Base-by-base conservation (phyloP, 2,113 vertebrate species). In the Polypterus senegalus region DNA sequence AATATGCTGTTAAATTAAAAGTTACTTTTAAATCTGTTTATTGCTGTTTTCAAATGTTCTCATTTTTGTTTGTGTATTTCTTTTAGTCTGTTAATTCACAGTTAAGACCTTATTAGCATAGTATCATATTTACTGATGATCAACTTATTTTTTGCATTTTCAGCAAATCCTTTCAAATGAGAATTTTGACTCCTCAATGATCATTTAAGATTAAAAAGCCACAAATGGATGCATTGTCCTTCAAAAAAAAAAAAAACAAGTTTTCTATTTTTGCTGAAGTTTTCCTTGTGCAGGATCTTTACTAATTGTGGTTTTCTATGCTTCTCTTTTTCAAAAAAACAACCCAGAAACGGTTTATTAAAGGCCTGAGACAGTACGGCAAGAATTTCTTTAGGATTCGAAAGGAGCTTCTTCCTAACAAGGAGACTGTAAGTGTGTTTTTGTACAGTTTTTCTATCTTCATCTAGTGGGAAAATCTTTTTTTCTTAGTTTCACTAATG, bases 321-420 rank as follows among this genome's bases (percentile, higher is more conserved):
- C 45, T 67, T 65, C 63, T 71, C 27, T 67, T 74, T 73, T 81
- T 70, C 71, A 61, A 62, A 72, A 72, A 77, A 76, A 63, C 69
- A 75, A 68, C 65, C 2, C 88, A 95, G 92, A 95, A 99, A 73
- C 92, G 96, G 71, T 99, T 99, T 81, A 93, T 94, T 82, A 98
- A 98, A 81, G 96, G 96, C 7, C 81, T 99, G 73, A 77, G 95
- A 76, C 96, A 98, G 76, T 98, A 97, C 71, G 95, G 96, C 74
- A 99, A 99, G 88, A 99, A 99, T 93, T 99, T 99, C 90, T 99
- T 99, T 87, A 88, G 94, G 83, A 99, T 99, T 81, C 87, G 94
- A 71, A 99, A 98, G 84, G 96, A 94, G 75, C 86, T 94, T 71
- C 89, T 94, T 69, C 91, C 91, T 72, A 91, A 84, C 83, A 94